These are phyloP conservation scores for Thomomys bottae DNA, from an alignment of 2,113 vertebrate genomes.

Conservation along the genomic window DNA sequence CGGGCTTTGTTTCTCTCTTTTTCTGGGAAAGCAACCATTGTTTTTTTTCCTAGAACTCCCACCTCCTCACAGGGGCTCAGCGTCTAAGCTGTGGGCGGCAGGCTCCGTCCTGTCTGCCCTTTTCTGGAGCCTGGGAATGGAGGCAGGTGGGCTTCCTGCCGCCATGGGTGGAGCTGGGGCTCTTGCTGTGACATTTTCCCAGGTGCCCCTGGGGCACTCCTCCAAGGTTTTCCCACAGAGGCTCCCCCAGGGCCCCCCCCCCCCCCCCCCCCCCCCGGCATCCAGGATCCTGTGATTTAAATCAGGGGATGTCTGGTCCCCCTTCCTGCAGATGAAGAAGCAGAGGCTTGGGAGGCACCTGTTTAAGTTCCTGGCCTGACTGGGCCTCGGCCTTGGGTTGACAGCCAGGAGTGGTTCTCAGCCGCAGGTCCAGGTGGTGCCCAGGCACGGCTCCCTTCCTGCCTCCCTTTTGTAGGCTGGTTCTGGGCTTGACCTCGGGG, in stretches of 20 bases:
- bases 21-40: not conserved
- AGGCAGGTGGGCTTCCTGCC: not conserved
- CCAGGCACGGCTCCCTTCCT: no score
- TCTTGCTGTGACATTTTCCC: not conserved
- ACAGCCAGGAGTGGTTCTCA: not conserved
- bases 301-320: not conserved
- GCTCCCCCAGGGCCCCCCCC: not conserved
- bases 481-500: no score
- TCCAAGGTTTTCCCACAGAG: not conserved
- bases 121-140: not conserved
- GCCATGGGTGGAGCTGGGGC: not conserved
- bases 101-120: no score
- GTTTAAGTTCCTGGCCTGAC: not conserved
- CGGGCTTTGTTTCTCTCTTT: not conserved
- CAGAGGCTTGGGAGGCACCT: not conserved
- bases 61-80: not conserved
- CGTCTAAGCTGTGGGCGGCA: fast-evolving
- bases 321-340: not conserved
- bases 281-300: not conserved
- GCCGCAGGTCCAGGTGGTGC: no score
- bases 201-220: no score
- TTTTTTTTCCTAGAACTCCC: not conserved
- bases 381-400: not conserved
- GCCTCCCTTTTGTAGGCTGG: no score
- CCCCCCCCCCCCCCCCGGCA: no score